Conservation (phyloP, 2,113 vertebrate species). For the Sinocyclocheilus maitianheensis region DNA sequence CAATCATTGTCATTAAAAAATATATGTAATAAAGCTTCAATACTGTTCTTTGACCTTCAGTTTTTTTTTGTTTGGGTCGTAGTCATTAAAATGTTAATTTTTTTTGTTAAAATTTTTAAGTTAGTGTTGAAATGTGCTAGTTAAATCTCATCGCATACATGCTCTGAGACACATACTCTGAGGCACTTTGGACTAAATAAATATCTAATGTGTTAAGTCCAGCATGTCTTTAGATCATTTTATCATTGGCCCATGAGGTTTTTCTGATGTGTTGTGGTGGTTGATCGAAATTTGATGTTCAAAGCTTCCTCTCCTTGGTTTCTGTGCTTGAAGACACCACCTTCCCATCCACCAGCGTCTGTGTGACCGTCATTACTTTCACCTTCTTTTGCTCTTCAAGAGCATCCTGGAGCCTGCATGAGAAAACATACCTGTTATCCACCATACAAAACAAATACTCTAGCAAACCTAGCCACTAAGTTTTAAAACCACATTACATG, state of each 20-base stretch:
- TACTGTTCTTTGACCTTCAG: background rate
- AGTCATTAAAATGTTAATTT: background rate
- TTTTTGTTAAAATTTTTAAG: background rate
- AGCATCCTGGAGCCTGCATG: slow-evolving; percentile 72
- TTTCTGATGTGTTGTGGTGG: slow-evolving; percentile 51
- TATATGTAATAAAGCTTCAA: background rate
- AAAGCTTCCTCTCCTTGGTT: slow-evolving; percentile 77
- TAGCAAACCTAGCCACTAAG: background rate
- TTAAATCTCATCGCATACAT: slow-evolving; percentile 7
- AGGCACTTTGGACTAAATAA: slow-evolving; percentile 20
- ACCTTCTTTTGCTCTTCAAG: slow-evolving; percentile 64
- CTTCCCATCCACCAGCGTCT: slow-evolving; percentile 86
- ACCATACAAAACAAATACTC: background rate
- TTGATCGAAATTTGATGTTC: slow-evolving; percentile 37
- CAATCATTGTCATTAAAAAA: background rate
- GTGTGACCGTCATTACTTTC: slow-evolving; percentile 87
- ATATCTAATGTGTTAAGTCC: slow-evolving; percentile 7
- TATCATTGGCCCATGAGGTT: slow-evolving; percentile 42
- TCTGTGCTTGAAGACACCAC: slow-evolving; percentile 87
- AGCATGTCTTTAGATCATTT: background rate
- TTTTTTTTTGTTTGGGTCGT: background rate
- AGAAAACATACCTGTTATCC: slow-evolving; percentile 48
- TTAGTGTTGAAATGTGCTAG: slow-evolving; percentile 23
- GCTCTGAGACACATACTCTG: background rate
- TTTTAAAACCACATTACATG: background rate